phyloP scores from a whole-genome alignment of 2,113 vertebrate genomes.

The Dasyprocta punctata region DNA sequence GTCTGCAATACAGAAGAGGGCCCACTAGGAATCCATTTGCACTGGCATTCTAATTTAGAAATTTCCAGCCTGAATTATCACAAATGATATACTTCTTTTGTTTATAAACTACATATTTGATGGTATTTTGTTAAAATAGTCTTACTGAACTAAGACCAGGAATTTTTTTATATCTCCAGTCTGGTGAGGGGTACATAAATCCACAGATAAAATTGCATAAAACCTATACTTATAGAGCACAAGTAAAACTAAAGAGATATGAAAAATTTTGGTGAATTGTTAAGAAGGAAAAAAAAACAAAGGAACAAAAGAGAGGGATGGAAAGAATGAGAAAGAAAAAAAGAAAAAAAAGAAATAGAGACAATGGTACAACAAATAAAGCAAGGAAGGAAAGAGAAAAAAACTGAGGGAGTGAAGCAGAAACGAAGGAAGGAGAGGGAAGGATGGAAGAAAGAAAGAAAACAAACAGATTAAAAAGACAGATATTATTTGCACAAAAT shows the following conservation, averaged over 20 bases:
- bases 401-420: background rate
- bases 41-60: background rate
- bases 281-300: background rate
- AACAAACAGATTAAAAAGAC: background rate
- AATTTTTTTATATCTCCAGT: background rate
- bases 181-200: background rate
- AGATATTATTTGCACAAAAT: background rate
- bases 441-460: background rate
- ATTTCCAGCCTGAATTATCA: background rate
- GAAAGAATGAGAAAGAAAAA: background rate
- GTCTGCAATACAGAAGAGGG: background rate
- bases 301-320: background rate
- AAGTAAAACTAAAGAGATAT: background rate
- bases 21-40: background rate
- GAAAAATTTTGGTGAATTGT: background rate
- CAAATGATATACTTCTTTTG: background rate
- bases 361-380: background rate
- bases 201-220: background rate
- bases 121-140: background rate
- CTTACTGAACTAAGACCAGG: background rate
- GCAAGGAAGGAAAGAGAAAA: background rate
- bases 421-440: background rate
- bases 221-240: background rate
- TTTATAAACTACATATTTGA: background rate
- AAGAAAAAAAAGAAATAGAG: background rate